Conservation (phyloP, 2,113 vertebrate genomes). For the Perognathus longimembris region DNA sequence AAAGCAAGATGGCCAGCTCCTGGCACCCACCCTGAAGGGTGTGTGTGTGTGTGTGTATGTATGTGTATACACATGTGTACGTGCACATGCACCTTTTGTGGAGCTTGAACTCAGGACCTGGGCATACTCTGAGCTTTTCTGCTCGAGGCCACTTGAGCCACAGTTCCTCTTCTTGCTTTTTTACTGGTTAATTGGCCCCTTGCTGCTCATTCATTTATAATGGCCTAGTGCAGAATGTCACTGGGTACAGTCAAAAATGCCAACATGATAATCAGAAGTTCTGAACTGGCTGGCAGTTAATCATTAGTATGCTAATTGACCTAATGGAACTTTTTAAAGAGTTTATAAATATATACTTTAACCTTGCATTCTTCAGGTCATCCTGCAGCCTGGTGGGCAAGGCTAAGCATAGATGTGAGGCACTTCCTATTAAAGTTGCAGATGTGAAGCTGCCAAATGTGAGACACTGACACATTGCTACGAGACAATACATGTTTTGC, state of each 20-base stretch:
- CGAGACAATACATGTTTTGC: neutral
- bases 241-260: neutral
- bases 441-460: slow-evolving; percentile 47
- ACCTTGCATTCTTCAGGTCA: slow-evolving; percentile 57
- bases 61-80: no score
- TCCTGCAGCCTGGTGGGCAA: slow-evolving; percentile 40
- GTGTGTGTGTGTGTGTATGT: no score
- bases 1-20: neutral
- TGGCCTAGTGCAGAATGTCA: neutral
- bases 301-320: slow-evolving; percentile 46
- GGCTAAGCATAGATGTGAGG: slow-evolving; percentile 43
- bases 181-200: neutral
- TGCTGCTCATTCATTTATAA: neutral
- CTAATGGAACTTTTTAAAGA: slow-evolving; percentile 48
- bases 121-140: no score
- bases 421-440: slow-evolving; percentile 63
- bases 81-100: no score
- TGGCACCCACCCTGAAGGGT: neutral
- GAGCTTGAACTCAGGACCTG: no score
- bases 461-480: neutral
- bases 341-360: slow-evolving; percentile 39
- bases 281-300: slow-evolving; percentile 28
- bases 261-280: neutral
- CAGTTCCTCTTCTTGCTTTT: no score
- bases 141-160: no score